These are phyloP conservation scores for Conus canariensis DNA, from an alignment of 2,888 invertebrate species.

Conservation along the genomic window DNA sequence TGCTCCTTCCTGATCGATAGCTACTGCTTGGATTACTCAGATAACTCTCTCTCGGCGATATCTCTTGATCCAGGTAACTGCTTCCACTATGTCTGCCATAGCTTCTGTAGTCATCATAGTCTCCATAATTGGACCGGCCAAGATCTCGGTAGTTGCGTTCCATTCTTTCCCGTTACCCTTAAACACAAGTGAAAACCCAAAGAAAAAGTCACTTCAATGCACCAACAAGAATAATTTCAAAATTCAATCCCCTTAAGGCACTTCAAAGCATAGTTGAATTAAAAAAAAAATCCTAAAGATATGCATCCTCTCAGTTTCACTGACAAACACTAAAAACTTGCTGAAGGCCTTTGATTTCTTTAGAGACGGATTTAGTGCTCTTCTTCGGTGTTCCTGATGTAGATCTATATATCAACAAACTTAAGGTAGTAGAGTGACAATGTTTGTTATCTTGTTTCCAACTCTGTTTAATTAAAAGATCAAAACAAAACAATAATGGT, in stretches of 20 bases:
- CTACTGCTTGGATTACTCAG: background rate
- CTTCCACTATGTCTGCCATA: background rate
- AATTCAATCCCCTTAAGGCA: background rate
- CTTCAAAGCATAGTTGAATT: background rate
- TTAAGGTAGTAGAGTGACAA: no score
- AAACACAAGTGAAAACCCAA: background rate
- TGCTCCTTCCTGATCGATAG: slow-evolving; percentile 16
- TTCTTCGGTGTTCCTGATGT: no score
- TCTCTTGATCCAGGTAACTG: slow-evolving; percentile 24
- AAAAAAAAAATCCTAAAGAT: background rate
- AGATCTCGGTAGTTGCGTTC: background rate
- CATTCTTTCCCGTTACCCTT: background rate
- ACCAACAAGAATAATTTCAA: background rate
- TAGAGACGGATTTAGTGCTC: background rate
- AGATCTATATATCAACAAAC: no score
- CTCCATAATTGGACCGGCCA: background rate
- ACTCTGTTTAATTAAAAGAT: no score
- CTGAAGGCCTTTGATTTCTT: background rate
- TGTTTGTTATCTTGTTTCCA: no score
- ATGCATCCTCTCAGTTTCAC: background rate
- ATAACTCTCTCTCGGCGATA: background rate
- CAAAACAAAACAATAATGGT: no score
- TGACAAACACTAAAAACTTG: background rate
- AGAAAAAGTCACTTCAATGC: background rate
- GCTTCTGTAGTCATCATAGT: background rate